These are phyloP conservation scores for Peromyscus nudipes DNA, from an alignment of 2,797 vertebrate genomes.

Conservation along the genomic window DNA sequence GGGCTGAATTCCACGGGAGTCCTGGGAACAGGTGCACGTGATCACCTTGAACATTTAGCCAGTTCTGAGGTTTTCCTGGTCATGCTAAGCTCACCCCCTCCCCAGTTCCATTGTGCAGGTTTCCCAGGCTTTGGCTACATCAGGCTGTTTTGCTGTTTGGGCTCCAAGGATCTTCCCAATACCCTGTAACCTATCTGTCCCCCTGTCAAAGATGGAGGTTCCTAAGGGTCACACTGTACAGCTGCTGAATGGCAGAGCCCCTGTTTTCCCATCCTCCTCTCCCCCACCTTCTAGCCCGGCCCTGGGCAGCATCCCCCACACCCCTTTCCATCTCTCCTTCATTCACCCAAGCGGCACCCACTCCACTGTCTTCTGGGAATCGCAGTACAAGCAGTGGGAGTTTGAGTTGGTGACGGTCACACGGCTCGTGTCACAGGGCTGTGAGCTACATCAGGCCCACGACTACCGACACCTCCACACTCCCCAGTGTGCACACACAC, in stretches of 20 bases:
- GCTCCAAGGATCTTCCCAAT: not conserved
- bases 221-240: not conserved
- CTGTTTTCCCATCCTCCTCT: not conserved
- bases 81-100: not conserved
- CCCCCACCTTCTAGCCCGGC: not conserved
- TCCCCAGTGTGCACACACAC: too few relatives aligned
- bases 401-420: not conserved
- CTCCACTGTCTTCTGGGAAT: not conserved
- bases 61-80: not conserved
- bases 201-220: not conserved
- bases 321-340: not conserved
- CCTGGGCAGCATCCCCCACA: not conserved
- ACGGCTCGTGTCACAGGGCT: not conserved
- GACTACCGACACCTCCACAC: not conserved
- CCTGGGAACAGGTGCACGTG: not conserved
- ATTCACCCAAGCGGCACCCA: not conserved
- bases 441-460: not conserved
- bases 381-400: not conserved
- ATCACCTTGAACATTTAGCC: not conserved
- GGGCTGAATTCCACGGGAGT: not conserved
- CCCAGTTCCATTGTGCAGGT: not conserved
- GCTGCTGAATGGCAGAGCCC: not conserved
- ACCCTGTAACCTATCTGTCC: not conserved
- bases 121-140: not conserved
- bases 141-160: not conserved